Base-by-base conservation (phyloP, 1,140 invertebrate genomes). In the Cotesia vestalis region DNA sequence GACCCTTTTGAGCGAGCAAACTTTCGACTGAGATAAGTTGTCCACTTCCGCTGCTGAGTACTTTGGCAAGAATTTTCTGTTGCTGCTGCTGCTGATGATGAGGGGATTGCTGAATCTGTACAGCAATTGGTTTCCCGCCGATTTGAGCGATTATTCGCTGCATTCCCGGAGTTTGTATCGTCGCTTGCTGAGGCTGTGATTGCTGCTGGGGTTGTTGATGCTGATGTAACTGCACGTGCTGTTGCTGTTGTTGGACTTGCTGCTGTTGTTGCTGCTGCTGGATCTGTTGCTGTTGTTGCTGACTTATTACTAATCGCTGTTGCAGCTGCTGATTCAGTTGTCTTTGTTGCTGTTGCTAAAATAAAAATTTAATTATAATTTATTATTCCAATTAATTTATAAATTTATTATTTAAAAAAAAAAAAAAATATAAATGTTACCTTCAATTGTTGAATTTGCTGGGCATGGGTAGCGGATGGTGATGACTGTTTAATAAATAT, bases 21-120 rank as follows among this genome's bases (percentile, higher is more conserved):
- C 88, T 91, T 77, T 92, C 91, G n/a, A 92, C 88, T 0, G 91
- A 91, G 8, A 92, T 90, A 4, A 92, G 86, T 71, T 92, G 91
- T 5, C 86, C 85, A 0, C 88, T 85, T 1, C 88, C 84, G 76
- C 89, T 90, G 0, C 90, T 90, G 8, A 91, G 73, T 4, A 91
- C 89, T 79, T 90, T 90, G 0, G 90, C 89, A 1, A 90, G 79
- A 53, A 90, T 86, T 34, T 87, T 86, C 34, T 87, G 82, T 14
- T 81, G 77, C 68, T 83, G 83, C 14, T 81, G 77, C 67, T 83
- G 83, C 14, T 83, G 80, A 17, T 83, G 81, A 69, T 85, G 84
- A 1, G 85, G 81, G 4, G 85, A 81, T 53, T 87, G 87, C 64
- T 86, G 85, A 71, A 87, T 86, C 57, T 87, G 85, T 6, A 87